These are phyloP conservation scores for Drosophila nr. perissopoda DNA, from an alignment of 2,888 invertebrate species.

Conservation along the genomic window DNA sequence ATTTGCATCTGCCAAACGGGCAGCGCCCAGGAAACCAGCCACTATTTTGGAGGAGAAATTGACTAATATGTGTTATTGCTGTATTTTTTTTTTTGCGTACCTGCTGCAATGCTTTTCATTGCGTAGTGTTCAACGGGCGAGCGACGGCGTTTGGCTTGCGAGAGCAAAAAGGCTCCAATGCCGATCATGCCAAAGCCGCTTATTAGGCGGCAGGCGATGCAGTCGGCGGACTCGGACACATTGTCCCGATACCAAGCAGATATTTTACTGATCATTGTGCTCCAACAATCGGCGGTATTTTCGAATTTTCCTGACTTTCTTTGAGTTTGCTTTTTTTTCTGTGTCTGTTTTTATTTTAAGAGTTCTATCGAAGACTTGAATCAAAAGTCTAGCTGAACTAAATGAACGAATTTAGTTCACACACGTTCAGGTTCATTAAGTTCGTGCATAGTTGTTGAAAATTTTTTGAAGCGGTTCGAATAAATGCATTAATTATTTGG, in stretches of 20 bases:
- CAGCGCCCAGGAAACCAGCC: constrained; percentile 87
- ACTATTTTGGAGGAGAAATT: constrained; percentile 82
- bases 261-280: constrained; percentile 64
- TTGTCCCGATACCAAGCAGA: constrained; percentile 65
- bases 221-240: constrained; percentile 84
- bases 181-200: constrained; percentile 88
- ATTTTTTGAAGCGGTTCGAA: background rate
- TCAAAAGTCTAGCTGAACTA: constrained; percentile 15
- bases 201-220: constrained; percentile 87
- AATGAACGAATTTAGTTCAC: constrained; percentile 14
- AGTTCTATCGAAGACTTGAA: constrained; percentile 13
- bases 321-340: background rate
- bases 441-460: background rate
- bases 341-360: constrained; percentile 3
- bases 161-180: constrained; percentile 87
- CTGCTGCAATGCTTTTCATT: constrained; percentile 73
- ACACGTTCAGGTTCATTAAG: background rate
- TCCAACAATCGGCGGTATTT: constrained; percentile 1
- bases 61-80: background rate
- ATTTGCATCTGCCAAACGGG: constrained; percentile 86
- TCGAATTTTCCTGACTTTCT: constrained; percentile 16
- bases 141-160: constrained; percentile 86
- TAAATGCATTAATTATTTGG: background rate
- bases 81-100: constrained; percentile 39
- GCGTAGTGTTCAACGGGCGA: constrained; percentile 63